Conservation (phyloP, 2,888 invertebrate genomes). For the Kuschelorhynchus macadamiae region DNA sequence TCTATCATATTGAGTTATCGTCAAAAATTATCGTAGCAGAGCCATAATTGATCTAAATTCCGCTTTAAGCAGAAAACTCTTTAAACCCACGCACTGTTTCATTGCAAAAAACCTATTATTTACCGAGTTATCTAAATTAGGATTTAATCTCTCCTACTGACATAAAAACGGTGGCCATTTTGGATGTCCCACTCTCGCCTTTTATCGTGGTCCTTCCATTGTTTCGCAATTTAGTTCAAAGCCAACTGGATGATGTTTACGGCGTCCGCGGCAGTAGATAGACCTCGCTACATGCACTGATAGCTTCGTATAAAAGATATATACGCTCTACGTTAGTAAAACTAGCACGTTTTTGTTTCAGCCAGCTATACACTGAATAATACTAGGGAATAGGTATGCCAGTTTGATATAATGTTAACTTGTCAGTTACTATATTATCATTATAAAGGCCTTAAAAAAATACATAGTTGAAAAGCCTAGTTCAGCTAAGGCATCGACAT, state of each 20-base stretch:
- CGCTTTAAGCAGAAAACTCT: background rate
- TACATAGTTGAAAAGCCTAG: too few species aligned
- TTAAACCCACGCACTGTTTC: background rate
- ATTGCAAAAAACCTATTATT: conserved; percentile 1
- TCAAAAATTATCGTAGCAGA: too few species aligned
- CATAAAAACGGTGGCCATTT: conserved; percentile 39
- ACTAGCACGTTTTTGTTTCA: background rate
- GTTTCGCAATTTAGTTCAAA: conserved; percentile 42
- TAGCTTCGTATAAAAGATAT: conserved; percentile 30
- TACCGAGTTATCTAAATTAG: conserved; percentile 34
- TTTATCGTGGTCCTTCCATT: conserved; percentile 38
- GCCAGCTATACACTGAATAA: background rate
- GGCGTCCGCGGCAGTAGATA: conserved; percentile 34
- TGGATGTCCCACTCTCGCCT: conserved; percentile 27
- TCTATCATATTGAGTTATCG: too few species aligned
- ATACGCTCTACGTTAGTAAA: conserved; percentile 18
- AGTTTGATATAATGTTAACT: too few species aligned
- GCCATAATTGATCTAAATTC: too few species aligned
- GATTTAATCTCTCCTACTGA: conserved; percentile 32
- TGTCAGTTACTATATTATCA: too few species aligned
- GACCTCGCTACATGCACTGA: conserved; percentile 32
- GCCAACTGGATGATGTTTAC: conserved; percentile 37
- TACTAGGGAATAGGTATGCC: too few species aligned
- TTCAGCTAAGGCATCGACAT: too few species aligned
- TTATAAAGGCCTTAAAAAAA: too few species aligned